A percentile compares a stretch with the other conserved stretches of the same genome.
phyloP scores from a whole-genome alignment of 2,888 invertebrate species.

The Stramonita haemastoma region DNA sequence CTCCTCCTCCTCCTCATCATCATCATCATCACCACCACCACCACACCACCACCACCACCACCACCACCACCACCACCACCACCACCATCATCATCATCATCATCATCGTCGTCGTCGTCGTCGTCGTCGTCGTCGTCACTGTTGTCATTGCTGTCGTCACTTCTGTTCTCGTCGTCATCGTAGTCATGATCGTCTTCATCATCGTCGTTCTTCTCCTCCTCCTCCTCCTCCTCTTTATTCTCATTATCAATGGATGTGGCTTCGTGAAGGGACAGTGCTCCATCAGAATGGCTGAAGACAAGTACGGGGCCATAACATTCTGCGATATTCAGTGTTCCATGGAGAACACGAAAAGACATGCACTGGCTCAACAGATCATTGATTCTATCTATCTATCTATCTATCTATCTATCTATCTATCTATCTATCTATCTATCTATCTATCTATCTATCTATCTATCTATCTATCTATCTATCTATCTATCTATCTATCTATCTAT shows the following conservation, averaged over 20 bases:
- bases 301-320: neutral
- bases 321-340: neutral
- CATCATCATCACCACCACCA: neutral
- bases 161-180: neutral
- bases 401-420: too few relatives aligned
- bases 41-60: neutral
- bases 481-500: too few relatives aligned
- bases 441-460: too few relatives aligned
- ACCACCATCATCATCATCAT: neutral
- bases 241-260: neutral
- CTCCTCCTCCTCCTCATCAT: neutral
- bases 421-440: too few relatives aligned
- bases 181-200: neutral
- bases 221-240: neutral
- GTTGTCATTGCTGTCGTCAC: neutral
- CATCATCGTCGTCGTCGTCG: neutral
- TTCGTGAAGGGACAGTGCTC: neutral
- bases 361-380: neutral
- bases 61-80: neutral
- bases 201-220: neutral
- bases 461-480: too few relatives aligned
- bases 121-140: neutral
- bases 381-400: neutral
- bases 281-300: neutral
- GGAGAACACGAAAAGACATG: neutral